Evolutionary conservation across 37 sponge, comb jelly and placozoan genomes (phyloP), one percentile per base, ranked within the genome.

Genomic region (Sycon ciliatum): DNA sequence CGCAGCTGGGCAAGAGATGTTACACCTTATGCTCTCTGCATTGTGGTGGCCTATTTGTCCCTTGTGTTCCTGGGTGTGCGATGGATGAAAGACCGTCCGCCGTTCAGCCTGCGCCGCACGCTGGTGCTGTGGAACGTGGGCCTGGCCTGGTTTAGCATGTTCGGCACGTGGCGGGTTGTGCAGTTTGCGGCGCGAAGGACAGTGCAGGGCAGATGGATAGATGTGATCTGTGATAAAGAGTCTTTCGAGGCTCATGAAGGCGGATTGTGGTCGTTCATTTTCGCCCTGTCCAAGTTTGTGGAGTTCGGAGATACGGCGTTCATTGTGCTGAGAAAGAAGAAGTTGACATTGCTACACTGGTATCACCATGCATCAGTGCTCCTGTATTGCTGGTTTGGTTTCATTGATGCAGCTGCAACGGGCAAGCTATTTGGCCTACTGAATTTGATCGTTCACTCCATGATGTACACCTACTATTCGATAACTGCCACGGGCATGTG

Each of bases 391-490:
- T 93, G 85, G 88, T 93, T 57, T 37, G 64, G 76, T 36, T 87
- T 79, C 69, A 83, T 83, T 24, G 75, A 53, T 39, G 81, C 85
- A 6, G 73, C 81, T 5, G 49, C 73, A 18, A 49, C 82, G 0
- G 83, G 80, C 9, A 72, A 81, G 0, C 76, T 80, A 82, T 92
- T 87, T 56, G 79, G 76, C 13, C 38, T 39, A 1, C 63, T 94
- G 39, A 94, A 94, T 69, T 86, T 49, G 40, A 31, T 56, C 32
- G 95, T 94, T 20, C 95, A 94, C 67, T 76, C 81, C 5, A 71
- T 89, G 39, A 94, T 94, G 95, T 94, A 94, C 78, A 57, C 76
- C n/a, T 94, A 94, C 77, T 94, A 94, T 54, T 86, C 89, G 0
- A 69, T 89, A 33, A 83, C 67, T 65, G 95, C 95, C 6, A 84